These are phyloP conservation scores for Nemoura dubitans DNA, from an alignment of 2,888 invertebrate species.

Conservation along the genomic window DNA sequence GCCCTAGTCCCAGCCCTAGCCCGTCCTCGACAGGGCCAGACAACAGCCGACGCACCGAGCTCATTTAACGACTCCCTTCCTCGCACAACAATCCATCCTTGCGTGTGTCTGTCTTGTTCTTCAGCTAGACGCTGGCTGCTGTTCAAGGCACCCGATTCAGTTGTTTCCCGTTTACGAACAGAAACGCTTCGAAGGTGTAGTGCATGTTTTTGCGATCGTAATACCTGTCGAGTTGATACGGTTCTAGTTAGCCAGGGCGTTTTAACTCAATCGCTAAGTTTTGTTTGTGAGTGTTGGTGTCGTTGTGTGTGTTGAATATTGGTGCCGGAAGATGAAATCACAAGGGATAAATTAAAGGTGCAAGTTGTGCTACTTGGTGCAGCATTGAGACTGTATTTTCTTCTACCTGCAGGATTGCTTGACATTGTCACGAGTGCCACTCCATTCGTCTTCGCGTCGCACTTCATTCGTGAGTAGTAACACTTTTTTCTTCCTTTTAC, in stretches of 20 bases:
- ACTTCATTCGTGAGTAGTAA: neutral
- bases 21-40: constrained; percentile 29
- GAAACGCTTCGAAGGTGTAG: neutral
- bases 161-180: neutral
- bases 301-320: neutral
- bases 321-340: neutral
- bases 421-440: neutral
- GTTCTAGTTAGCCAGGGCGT: neutral
- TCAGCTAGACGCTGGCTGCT: constrained; percentile 28
- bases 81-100: constrained; percentile 31
- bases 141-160: neutral
- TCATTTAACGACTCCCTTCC: constrained; percentile 26
- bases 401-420: neutral
- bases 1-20: neutral
- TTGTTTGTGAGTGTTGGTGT: neutral
- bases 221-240: neutral
- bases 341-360: neutral
- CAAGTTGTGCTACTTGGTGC: neutral
- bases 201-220: neutral
- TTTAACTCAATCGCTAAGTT: neutral
- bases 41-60: neutral
- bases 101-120: constrained; percentile 21
- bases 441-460: neutral
- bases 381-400: neutral
- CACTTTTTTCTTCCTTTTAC: neutral